Evolutionary conservation across 2,888 invertebrate species (phyloP), one percentile per base, ranked within the genome.

Genomic region (Calliscelio sp.): DNA sequence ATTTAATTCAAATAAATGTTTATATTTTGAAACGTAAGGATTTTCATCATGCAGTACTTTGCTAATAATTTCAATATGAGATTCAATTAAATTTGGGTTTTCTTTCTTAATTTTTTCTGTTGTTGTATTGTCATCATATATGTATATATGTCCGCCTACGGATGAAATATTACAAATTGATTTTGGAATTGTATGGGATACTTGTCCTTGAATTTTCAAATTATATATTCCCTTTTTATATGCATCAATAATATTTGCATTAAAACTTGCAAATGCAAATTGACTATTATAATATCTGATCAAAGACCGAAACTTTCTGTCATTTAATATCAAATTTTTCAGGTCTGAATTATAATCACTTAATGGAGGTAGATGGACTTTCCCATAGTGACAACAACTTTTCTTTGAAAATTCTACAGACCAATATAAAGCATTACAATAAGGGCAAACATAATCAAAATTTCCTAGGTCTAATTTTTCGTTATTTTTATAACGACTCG

Each of bases 181-280:
- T 35, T 24, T 57, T 10, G 57, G 35, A 2, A 20, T 57, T 1
- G 3, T 8, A 35, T 57, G 57, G 11, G 5, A 57, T 20, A 57
- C 57, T 24, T 57, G 57, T 25, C 35, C 57, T 35, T 57, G 57
- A 57, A 57, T 35, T 57, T 57, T 57, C 10, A 57, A 35, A 57
- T 57, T 57, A 32, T 55, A 28, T 16, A 55, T 28, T 2, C 32
- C 55, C 32, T 28, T 55, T 49, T 20, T 4, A 49, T 18, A 49
- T 18, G 3, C 3, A 18, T 49, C 49, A 16, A 49, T 20, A 20
- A 49, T 5, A 20, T 49, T 20, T 20, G 49, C 49, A 49, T 49
- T 49, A 22, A 49, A 49, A 20, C 20, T 49, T 20, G 22, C 22
- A 20, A 49, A 49, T 2, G 49, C 4, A 28, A 28, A 28, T 28